These are phyloP conservation scores for Halocynthia roretzi DNA, from an alignment of 23 tunicate species.

Conservation along the genomic window DNA sequence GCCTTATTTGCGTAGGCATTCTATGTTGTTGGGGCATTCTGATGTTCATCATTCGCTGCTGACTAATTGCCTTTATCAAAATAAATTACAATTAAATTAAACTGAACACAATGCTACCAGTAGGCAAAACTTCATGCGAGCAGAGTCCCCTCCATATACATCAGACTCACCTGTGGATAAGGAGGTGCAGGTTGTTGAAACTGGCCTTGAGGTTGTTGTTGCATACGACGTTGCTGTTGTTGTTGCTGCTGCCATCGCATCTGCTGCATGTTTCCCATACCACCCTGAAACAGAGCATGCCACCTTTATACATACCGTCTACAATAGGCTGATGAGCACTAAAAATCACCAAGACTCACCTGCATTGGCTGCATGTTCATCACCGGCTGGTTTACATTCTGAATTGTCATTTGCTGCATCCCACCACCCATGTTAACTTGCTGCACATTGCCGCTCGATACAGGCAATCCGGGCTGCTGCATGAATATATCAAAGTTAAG, in stretches of 20 bases:
- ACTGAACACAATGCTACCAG: neutral
- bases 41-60: constrained; percentile 28
- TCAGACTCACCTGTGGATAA: constrained; percentile 33
- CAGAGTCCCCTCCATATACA: neutral
- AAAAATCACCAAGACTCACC: neutral
- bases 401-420: constrained; percentile 14
- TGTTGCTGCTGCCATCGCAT: constrained; percentile 37
- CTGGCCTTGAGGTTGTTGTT: constrained; percentile 29
- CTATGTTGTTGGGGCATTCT: constrained; percentile 5
- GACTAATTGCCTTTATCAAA: constrained; percentile 30
- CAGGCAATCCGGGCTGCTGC: constrained; percentile 3
- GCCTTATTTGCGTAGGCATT: constrained; percentile 26
- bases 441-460: constrained; percentile 7
- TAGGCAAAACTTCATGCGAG: neutral
- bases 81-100: neutral
- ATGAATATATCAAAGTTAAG: neutral
- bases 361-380: constrained; percentile 30
- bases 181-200: constrained; percentile 56
- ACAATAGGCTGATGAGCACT: neutral
- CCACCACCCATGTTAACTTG: constrained; percentile 3
- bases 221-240: constrained; percentile 29
- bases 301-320: neutral
- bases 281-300: neutral
- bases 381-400: constrained; percentile 5
- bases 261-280: neutral